Percentiles rank a stretch among this genome's conserved stretches.
Conservation (phyloP, 1,140 invertebrate species). For the Argopecten irradians region DNA sequence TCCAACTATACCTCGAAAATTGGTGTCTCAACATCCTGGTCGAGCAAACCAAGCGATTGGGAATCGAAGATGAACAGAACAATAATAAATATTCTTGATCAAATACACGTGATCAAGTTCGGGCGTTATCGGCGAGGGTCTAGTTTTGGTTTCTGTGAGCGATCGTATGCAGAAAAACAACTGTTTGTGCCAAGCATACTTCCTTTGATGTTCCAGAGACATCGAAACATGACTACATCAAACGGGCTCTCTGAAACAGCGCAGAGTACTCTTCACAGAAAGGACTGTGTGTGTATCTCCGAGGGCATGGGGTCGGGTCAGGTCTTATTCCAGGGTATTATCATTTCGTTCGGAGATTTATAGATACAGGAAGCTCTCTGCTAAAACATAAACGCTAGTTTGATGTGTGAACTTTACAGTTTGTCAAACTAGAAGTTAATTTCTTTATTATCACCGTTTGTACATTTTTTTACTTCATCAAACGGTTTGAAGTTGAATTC, state of each 20-base stretch:
- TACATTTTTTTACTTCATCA: background rate
- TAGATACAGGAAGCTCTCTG: background rate
- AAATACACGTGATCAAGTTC: background rate
- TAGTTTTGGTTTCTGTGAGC: background rate
- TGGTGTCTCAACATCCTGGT: background rate
- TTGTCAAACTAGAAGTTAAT: background rate
- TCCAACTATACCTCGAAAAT: background rate
- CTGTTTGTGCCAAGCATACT: background rate
- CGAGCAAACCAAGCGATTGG: background rate
- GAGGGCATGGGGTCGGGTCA: background rate
- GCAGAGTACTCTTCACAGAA: background rate
- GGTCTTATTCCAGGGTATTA: background rate
- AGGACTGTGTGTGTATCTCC: background rate
- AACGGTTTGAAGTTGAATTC: background rate
- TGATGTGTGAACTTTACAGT: background rate
- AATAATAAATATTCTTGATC: background rate
- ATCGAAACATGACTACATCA: conserved; percentile 10
- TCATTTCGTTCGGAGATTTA: background rate
- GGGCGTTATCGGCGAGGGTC: background rate
- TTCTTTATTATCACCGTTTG: background rate
- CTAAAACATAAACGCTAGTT: background rate
- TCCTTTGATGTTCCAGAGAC: conserved; percentile 13
- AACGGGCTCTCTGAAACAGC: background rate
- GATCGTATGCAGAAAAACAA: conserved; percentile 17
- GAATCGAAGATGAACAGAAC: background rate